Evolutionary conservation across 1,140 invertebrate species (phyloP), one percentile per base, ranked within the genome.

Genomic region (Zeugodacus cucurbitae): DNA sequence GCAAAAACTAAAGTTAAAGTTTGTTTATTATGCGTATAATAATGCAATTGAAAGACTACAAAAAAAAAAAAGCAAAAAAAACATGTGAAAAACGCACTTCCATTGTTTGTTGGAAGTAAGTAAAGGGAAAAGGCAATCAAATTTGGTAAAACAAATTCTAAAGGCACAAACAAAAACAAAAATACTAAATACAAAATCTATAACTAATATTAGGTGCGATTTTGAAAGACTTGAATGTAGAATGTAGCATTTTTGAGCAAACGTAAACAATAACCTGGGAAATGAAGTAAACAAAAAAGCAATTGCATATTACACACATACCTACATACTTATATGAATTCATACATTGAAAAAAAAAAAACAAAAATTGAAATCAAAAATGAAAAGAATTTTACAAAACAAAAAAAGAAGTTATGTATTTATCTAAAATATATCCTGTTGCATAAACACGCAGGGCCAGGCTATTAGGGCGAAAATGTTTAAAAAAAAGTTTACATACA

Each of bases 181-280:
- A 48, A 82, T n/a, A 29, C 74, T 82, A 82, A 78, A 48, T n/a
- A n/a, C 67, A 74, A 67, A 29, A 34, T 67, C 14, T 67, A 26
- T 67, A 44, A 74, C 32, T 74, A 41, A 41, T 44, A 74, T 41
- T 37, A 34, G 34, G n/a, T 44, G n/a, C 37, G 32, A 82, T 48
- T 82, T 48, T 48, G n/a, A 82, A 82, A 82, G 74, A 82, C 74
- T 82, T 82, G n/a, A n/a, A n/a, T n/a, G 74, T 82, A 82, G 74
- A 54, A 54, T 82, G 74, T 82, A 82, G 74, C 22, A 48, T 82
- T 82, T 48, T 48, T n/a, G 26, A 82, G 6, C 11, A n/a, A 48
- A 82, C 64, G 64, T 67, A 37, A 22, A 74, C 67, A 41, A 41
- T 41, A 74, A 74, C 37, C 74, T 82, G 74, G 34, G 41, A 48